Percentiles rank a stretch among this genome's conserved stretches.
Conservation (phyloP, 2,888 invertebrate genomes). For the Erebia aethiops region DNA sequence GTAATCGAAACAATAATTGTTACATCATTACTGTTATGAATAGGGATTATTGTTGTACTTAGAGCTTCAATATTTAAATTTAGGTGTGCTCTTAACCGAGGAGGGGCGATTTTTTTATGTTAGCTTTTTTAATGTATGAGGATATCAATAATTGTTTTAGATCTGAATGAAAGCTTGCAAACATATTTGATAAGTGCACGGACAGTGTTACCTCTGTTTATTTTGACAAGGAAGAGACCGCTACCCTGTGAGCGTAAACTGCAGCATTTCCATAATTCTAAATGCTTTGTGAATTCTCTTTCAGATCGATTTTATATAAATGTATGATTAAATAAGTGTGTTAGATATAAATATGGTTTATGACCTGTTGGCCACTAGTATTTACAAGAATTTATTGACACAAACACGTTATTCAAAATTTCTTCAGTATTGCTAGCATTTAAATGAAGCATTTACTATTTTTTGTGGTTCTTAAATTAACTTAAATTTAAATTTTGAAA, state of each 20-base stretch:
- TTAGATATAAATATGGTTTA: conserved; percentile 61
- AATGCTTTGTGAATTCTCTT: conserved; percentile 71
- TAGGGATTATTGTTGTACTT: conserved; percentile 52
- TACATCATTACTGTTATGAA: conserved; percentile 21
- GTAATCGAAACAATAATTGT: conserved; percentile 6
- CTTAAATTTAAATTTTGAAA: too few relatives aligned
- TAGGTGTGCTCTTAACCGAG: conserved; percentile 32
- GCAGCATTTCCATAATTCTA: conserved; percentile 43
- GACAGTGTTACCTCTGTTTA: conserved; percentile 25
- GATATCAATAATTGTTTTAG: conserved; percentile 49
- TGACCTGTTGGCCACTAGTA: conserved; percentile 58
- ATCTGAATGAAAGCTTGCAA: conserved; percentile 75
- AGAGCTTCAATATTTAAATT: conserved; percentile 51
- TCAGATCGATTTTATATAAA: conserved; percentile 71
- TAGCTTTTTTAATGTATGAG: conserved; percentile 49
- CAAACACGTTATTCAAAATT: background rate
- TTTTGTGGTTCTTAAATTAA: conserved; percentile 22
- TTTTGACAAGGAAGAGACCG: conserved; percentile 29
- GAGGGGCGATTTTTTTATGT: conserved; percentile 50
- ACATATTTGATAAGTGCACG: conserved; percentile 44
- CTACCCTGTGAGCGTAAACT: conserved; percentile 12
- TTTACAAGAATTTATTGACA: conserved; percentile 23
- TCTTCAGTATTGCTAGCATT: conserved; percentile 23
- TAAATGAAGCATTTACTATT: conserved; percentile 34
- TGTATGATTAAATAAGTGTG: conserved; percentile 57